Evolutionary conservation across 1,140 invertebrate species (phyloP).

Genomic region (Anastatus disparis): DNA sequence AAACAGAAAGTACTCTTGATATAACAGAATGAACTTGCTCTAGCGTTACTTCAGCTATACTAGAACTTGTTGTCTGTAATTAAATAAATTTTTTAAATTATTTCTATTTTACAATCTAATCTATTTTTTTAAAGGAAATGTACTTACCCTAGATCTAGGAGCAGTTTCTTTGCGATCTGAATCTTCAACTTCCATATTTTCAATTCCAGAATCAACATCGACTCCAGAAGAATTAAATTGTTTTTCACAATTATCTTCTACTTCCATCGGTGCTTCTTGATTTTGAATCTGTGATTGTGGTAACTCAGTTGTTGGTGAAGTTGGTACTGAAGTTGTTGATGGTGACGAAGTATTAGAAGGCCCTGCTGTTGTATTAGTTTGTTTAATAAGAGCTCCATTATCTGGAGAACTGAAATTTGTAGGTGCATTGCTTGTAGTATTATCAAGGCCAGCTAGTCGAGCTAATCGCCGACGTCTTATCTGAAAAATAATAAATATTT

Average conservation of each 20-base stretch:
- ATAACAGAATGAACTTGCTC: constrained; percentile 73
- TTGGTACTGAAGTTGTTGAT: constrained; percentile 50
- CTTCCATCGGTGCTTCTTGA: constrained; percentile 68
- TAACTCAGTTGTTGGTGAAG: constrained; percentile 9
- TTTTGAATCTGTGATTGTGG: constrained; percentile 41
- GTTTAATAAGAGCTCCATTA: constrained; percentile 44
- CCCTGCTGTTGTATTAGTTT: constrained; percentile 50
- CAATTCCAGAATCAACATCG: constrained; percentile 80
- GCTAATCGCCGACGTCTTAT: constrained; percentile 76
- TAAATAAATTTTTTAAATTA: too few species aligned
- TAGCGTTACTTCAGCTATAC: constrained; percentile 69
- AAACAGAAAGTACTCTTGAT: constrained; percentile 73
- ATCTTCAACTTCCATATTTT: constrained; percentile 80
- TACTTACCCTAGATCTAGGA: constrained; percentile 61
- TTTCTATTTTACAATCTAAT: neutral
- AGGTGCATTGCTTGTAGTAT: constrained; percentile 37
- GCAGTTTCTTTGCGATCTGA: constrained; percentile 61
- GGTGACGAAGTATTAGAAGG: constrained; percentile 56
- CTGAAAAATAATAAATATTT: constrained; percentile 61
- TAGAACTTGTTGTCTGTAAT: constrained; percentile 65
- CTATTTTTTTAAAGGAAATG: neutral
- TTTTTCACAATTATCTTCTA: constrained; percentile 67
- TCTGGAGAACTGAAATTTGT: constrained; percentile 28
- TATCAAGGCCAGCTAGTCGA: constrained; percentile 69
- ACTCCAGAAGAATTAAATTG: constrained; percentile 66